These are phyloP conservation scores for Drosophila chauvacae DNA, from an alignment of 1,140 invertebrate species.

Conservation along the genomic window DNA sequence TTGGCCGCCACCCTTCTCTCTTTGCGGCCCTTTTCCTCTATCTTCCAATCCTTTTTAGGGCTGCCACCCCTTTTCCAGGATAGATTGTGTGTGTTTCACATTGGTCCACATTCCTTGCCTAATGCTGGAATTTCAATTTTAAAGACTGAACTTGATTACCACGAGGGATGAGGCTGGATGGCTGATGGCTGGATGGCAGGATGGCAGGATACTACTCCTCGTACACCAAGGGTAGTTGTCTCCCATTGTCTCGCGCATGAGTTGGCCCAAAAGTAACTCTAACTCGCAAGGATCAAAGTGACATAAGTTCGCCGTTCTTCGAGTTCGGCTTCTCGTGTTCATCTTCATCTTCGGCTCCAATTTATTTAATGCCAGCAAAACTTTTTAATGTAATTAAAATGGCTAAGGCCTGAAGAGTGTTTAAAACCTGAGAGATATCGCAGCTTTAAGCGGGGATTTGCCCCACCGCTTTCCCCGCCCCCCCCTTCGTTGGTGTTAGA, in stretches of 20 bases:
- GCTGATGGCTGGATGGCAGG: too few relatives aligned
- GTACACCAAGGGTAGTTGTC: constrained; percentile 43
- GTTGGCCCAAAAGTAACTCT: constrained; percentile 58
- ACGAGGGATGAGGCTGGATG: background rate
- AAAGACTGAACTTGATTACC: constrained; percentile 81
- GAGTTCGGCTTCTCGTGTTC: constrained; percentile 5
- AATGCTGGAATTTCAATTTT: constrained; percentile 82
- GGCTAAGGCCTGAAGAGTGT: constrained; percentile 74
- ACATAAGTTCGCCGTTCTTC: constrained; percentile 63
- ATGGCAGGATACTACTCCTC: background rate
- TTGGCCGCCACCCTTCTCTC: background rate
- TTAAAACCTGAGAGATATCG: constrained; percentile 54
- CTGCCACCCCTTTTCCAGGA: constrained; percentile 27
- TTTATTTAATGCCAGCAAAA: constrained; percentile 74
- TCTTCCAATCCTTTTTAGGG: constrained; percentile 22
- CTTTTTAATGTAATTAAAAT: constrained; percentile 79
- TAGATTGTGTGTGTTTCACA: constrained; percentile 40
- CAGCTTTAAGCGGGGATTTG: constrained; percentile 56
- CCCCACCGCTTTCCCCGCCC: background rate
- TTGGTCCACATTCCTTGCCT: constrained; percentile 65
- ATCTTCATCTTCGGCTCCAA: constrained; percentile 51
- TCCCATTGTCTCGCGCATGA: constrained; percentile 71
- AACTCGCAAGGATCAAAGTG: constrained; percentile 75
- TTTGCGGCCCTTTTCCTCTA: background rate
- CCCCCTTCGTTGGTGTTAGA: constrained; percentile 13